phyloP scores from a whole-genome alignment of 2,888 invertebrate species.

The Sminthurides aquaticus region DNA sequence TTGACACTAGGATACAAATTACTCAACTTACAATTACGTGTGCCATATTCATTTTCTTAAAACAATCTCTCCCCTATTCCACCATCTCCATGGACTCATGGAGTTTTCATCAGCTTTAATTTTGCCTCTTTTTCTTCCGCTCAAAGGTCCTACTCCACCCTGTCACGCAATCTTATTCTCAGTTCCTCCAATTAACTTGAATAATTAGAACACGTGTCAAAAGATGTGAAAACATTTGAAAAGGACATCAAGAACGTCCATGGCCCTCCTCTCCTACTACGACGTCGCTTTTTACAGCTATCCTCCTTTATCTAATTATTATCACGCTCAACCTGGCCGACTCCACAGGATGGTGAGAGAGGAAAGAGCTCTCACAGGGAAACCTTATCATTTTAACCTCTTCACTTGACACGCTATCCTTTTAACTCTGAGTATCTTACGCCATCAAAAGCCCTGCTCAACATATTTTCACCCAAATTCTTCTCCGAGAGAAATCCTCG shows the following conservation, averaged over 20 bases:
- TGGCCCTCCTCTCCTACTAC: not conserved
- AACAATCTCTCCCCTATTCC: not conserved
- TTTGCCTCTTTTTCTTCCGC: not conserved
- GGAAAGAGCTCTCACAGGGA: too few relatives aligned
- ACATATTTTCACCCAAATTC: too few relatives aligned
- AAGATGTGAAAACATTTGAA: too few relatives aligned
- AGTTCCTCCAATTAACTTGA: not conserved
- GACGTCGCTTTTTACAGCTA: not conserved
- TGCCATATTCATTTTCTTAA: too few relatives aligned
- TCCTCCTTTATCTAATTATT: not conserved
- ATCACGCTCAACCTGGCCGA: not conserved
- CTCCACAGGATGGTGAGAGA: not conserved
- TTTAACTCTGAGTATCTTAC: too few relatives aligned
- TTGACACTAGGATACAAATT: not conserved
- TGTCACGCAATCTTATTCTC: not conserved
- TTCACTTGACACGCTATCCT: too few relatives aligned
- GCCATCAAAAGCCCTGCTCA: too few relatives aligned
- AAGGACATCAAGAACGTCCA: too few relatives aligned
- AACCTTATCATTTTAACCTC: too few relatives aligned
- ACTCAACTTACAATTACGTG: too few relatives aligned
- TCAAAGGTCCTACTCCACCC: too few relatives aligned
- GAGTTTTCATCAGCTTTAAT: not conserved
- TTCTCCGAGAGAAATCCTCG: too few relatives aligned
- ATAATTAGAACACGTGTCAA: not conserved
- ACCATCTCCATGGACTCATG: not conserved